Base-by-base conservation (phyloP, 2,797 vertebrate genomes). In the Gila robusta region DNA sequence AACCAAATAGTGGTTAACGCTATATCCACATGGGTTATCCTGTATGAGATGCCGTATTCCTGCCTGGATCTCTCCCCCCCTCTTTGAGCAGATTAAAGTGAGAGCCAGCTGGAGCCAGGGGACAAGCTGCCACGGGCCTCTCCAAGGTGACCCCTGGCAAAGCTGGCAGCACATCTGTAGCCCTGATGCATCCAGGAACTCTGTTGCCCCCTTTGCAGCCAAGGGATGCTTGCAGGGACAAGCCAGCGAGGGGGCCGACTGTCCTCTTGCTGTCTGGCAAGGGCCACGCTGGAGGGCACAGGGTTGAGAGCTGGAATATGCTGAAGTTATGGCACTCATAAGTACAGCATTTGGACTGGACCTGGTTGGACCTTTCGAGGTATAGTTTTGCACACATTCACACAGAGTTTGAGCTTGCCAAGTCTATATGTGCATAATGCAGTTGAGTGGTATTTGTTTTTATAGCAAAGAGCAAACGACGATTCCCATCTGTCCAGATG, bases 91-190 rank as follows among this genome's bases (percentile, higher is more conserved):
- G 91, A 93, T 92, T 92, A 92, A 90, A 91, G 78, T 39, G 76
- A 81, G 84, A 89, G 91, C 91, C 92, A 93, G 91, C 90, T 91
- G 92, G 84, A 91, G 87, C 87, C 79, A 83, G 82, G 87, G 89
- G 88, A 89, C 90, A 90, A 83, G 88, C 89, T 90, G 91, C 89
- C 91, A 89, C 64, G 54, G 90, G 88, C 89, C 90, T 87, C 81
- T 89, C 88, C 92, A 93, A 93, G 93, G 93, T 93, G 91, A 93
- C 93, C 93, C 87, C 88, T 91, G 90, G 89, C 90, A 91, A 93
- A 92, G 89, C 93, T 92, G 92, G 90, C 91, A 89, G 83, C 91
- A 91, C 92, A 93, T 92, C 91, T 92, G 92, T 91, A 92, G 91
- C 89, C 89, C 86, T 87, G 89, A 91, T 84, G 82, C 81, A 85